These are phyloP conservation scores for Dicrostonyx torquatus DNA, from an alignment of 2,797 vertebrate species.

Conservation along the genomic window DNA sequence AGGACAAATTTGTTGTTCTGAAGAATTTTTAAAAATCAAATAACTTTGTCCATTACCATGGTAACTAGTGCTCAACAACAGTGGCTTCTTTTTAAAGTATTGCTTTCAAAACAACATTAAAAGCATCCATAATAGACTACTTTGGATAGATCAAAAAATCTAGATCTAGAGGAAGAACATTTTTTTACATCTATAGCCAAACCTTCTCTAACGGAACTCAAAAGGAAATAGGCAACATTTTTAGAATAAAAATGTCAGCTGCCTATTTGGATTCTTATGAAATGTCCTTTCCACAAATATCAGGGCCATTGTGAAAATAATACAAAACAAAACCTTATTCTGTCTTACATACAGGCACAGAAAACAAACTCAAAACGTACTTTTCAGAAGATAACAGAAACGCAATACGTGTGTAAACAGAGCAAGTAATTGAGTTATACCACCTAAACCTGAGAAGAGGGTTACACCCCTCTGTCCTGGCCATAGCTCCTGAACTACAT, in stretches of 20 bases:
- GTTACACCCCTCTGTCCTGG: background rate
- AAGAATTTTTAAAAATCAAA: conserved; percentile 67
- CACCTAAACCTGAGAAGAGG: background rate
- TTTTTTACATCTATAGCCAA: conserved; percentile 11
- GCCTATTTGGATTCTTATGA: background rate
- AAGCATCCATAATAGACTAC: conserved; percentile 47
- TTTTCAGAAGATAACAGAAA: background rate
- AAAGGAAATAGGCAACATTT: conserved; percentile 22
- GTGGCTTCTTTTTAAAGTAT: conserved; percentile 63
- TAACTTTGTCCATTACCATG: conserved; percentile 62
- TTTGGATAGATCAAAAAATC: conserved; percentile 58
- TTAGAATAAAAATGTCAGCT: background rate
- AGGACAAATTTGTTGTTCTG: conserved; percentile 44
- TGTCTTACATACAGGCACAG: background rate
- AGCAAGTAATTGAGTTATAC: background rate
- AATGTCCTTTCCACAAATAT: conserved; percentile 19
- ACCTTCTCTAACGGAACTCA: conserved; percentile 22
- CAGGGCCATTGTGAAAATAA: background rate
- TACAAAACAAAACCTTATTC: background rate
- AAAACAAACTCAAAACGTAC: background rate
- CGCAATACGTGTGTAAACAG: background rate
- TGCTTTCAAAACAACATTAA: conserved; percentile 63
- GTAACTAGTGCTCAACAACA: conserved; percentile 65
- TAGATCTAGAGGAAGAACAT: conserved; percentile 37
- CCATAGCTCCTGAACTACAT: background rate